Conservation (phyloP, 2,113 vertebrate species). For the Thomomys bottae region DNA sequence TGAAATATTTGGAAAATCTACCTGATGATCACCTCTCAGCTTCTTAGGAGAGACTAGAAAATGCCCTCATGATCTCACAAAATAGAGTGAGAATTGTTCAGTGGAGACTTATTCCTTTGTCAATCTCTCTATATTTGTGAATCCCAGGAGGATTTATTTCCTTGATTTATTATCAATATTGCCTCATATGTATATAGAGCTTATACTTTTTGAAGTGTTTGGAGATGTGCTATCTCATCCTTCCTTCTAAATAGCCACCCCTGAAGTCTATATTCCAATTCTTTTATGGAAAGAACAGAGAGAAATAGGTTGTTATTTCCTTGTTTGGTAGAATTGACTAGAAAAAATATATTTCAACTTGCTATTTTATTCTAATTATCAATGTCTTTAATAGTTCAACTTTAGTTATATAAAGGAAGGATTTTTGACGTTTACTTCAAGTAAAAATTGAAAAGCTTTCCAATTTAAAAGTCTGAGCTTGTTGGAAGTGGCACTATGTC, state of each 20-base stretch:
- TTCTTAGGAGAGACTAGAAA: constrained; percentile 60
- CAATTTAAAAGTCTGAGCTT: not conserved
- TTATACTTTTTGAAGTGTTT: not conserved
- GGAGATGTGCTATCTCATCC: not conserved
- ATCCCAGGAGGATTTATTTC: not conserved
- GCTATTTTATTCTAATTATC: not conserved
- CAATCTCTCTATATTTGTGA: constrained; percentile 18
- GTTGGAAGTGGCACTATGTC: too few species aligned
- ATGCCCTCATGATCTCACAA: constrained; percentile 53
- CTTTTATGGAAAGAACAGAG: not conserved
- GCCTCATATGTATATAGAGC: not conserved
- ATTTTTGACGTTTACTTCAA: not conserved
- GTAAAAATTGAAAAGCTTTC: not conserved
- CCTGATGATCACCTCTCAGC: constrained; percentile 44
- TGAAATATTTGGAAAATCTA: constrained; percentile 3
- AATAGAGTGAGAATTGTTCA: constrained; percentile 70
- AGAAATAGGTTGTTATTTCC: not conserved
- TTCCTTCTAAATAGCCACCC: not conserved
- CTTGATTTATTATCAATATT: not conserved
- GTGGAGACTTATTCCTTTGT: not conserved
- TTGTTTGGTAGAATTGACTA: not conserved
- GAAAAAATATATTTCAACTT: not conserved
- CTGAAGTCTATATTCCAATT: not conserved
- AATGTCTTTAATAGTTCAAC: not conserved
- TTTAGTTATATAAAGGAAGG: not conserved